Evolutionary conservation across 2,888 invertebrate genomes (phyloP).

Genomic region (Apantesis nais): DNA sequence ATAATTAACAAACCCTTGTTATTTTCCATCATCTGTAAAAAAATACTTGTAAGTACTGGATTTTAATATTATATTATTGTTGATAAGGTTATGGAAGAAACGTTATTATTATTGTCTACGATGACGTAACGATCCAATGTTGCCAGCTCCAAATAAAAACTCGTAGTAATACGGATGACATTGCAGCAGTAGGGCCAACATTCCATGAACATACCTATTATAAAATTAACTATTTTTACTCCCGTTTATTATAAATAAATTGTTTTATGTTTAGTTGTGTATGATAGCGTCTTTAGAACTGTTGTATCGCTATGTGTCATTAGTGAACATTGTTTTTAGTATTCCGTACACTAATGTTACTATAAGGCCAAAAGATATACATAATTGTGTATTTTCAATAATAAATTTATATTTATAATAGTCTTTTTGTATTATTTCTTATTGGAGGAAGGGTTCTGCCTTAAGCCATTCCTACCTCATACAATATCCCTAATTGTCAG

Average conservation of each 20-base stretch:
- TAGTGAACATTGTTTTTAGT: conserved; percentile 74
- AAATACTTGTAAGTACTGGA: neutral
- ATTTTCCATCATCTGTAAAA: neutral
- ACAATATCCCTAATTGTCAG: too few relatives aligned
- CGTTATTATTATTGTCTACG: neutral
- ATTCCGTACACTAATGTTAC: conserved; percentile 81
- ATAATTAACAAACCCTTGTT: neutral
- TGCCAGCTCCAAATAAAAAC: conserved; percentile 37
- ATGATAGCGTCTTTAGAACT: conserved; percentile 72
- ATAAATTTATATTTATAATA: conserved; percentile 79
- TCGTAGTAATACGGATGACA: conserved; percentile 65
- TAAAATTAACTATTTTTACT: conserved; percentile 67
- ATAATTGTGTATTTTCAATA: conserved; percentile 83
- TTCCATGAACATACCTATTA: conserved; percentile 69
- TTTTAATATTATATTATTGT: neutral
- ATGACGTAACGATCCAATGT: conserved; percentile 18
- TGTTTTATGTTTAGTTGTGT: conserved; percentile 63
- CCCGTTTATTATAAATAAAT: conserved; percentile 48
- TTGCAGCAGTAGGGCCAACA: conserved; percentile 74
- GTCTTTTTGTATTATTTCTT: conserved; percentile 45
- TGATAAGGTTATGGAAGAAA: neutral
- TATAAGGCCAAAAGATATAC: conserved; percentile 84
- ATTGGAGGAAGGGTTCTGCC: neutral
- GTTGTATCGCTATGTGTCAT: conserved; percentile 79
- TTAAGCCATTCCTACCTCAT: too few relatives aligned